A percentile compares a stretch with the other conserved stretches of the same genome.
phyloP scores from a whole-genome alignment of 2,797 vertebrate genomes.

The Harpagifer antarcticus region DNA sequence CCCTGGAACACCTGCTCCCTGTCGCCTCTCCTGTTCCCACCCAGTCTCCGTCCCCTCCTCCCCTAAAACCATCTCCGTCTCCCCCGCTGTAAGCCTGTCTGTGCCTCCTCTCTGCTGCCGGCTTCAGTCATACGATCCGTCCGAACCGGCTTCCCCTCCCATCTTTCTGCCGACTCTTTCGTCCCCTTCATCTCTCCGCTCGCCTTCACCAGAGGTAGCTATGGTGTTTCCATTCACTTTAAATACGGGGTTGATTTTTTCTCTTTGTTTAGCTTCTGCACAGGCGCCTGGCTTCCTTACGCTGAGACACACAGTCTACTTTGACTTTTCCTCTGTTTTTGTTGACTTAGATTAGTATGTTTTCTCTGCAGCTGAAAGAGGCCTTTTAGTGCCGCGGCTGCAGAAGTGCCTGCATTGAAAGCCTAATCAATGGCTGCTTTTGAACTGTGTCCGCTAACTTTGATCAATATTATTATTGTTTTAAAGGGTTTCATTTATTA shows the following conservation, averaged over 20 bases:
- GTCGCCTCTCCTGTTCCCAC: constrained; percentile 33
- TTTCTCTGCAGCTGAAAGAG: constrained; percentile 38
- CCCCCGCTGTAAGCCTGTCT: constrained; percentile 16
- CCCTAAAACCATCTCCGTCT: constrained; percentile 28
- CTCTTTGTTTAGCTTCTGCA: constrained; percentile 47
- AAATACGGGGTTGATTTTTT: not conserved
- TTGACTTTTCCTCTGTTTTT: constrained; percentile 9
- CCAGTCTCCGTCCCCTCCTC: constrained; percentile 8
- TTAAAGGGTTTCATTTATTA: constrained; percentile 8
- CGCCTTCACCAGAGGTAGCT: constrained; percentile 60
- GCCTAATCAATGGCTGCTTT: constrained; percentile 41
- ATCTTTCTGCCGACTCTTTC: constrained; percentile 12
- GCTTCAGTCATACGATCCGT: not conserved
- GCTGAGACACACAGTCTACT: constrained; percentile 3
- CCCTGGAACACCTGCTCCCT: constrained; percentile 67
- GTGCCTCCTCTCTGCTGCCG: constrained; percentile 7
- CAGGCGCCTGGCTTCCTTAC: constrained; percentile 15
- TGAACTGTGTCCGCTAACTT: constrained; percentile 1
- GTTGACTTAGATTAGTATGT: not conserved
- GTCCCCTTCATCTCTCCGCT: not conserved
- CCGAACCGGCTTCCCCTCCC: not conserved
- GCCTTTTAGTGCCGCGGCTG: constrained; percentile 7
- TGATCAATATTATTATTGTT: not conserved
- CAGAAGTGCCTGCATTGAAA: constrained; percentile 7
- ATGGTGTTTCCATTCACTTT: constrained; percentile 22